Percentiles rank a stretch among this genome's conserved stretches.
phyloP scores from a whole-genome alignment of 2,888 invertebrate species.

The Noctua comes region DNA sequence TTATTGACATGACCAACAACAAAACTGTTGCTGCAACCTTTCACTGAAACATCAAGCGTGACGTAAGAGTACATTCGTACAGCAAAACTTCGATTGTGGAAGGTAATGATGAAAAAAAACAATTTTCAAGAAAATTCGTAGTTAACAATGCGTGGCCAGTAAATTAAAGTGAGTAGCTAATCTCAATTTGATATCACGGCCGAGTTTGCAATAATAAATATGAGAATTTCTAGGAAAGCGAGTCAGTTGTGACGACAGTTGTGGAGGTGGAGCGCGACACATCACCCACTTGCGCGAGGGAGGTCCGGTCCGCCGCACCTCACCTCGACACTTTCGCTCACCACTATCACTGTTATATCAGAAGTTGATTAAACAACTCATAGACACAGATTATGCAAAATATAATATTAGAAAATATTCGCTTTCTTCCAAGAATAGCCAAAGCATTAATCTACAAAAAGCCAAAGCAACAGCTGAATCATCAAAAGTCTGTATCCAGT shows the following conservation, averaged over 20 bases:
- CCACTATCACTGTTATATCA: constrained; percentile 63
- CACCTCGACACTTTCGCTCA: constrained; percentile 82
- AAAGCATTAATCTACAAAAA: background rate
- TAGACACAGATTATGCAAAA: constrained; percentile 43
- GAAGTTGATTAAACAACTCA: constrained; percentile 46
- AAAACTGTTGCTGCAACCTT: constrained; percentile 60
- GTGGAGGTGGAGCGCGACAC: constrained; percentile 83
- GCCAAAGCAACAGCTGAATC: background rate
- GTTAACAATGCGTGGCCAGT: constrained; percentile 75
- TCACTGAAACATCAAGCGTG: constrained; percentile 67
- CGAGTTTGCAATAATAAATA: constrained; percentile 74
- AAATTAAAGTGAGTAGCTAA: constrained; percentile 69
- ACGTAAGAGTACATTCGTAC: constrained; percentile 48
- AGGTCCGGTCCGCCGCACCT: constrained; percentile 68
- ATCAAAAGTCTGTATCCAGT: background rate
- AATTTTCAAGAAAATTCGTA: constrained; percentile 66
- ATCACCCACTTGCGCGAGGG: constrained; percentile 78
- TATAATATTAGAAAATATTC: background rate
- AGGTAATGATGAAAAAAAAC: constrained; percentile 56
- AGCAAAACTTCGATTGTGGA: constrained; percentile 28
- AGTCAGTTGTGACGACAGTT: constrained; percentile 74
- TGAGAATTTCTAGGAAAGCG: constrained; percentile 80
- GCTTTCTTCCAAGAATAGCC: background rate
- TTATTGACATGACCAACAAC: constrained; percentile 36
- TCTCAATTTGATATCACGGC: constrained; percentile 72